Base-by-base conservation (phyloP, 2,113 vertebrate genomes). In the Pteruthius melanotis region DNA sequence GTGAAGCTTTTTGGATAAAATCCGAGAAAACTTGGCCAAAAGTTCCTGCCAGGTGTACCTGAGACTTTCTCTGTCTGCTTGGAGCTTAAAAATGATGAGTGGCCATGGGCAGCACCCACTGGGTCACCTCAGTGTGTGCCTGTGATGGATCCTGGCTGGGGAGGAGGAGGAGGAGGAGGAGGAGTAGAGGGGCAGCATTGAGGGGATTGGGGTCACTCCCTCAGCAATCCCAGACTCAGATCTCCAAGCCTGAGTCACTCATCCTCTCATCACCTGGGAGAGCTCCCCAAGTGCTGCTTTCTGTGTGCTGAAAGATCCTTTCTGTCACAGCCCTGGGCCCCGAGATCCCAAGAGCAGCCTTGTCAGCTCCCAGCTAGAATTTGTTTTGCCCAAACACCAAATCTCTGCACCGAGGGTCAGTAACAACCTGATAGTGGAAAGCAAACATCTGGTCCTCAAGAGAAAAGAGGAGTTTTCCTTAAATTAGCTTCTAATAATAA, bases 281-380 rank as follows among this genome's bases (percentile, higher is more conserved):
- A 45, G 56, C 31, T 83, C 42, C 86, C 68, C 42, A 10, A 2
- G 86, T 22, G 49, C 45, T 49, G 24, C 9, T n/a, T 33, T 60
- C 33, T 28, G 28, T 8, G 59, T 31, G 83, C 90, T 72, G 90
- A 69, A 45, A 81, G 74, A 68, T 24, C 74, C 64, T 16, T 68
- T 45, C 65, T 74, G 69, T 45, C 90, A 27, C 82, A 49, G 72
- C 59, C 28, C 79, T 11, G 63, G 33, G 68, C 53, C 40, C 42
- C 0, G 19, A n/a, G 78, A 18, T 3, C 59, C 74, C 47, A 2
- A 2, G 1, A 24, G 1, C 2, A 11, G 83, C 21, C 0, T 0
- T 13, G 77, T 7, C 71, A 92, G 71, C 79, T 50, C 80, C 69
- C 74, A 83, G 17, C n/a, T 9, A 8, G 15, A 23, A 40, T 68